Conservation (phyloP, 2,113 vertebrate genomes). For the Gnathonemus longibarbis region DNA sequence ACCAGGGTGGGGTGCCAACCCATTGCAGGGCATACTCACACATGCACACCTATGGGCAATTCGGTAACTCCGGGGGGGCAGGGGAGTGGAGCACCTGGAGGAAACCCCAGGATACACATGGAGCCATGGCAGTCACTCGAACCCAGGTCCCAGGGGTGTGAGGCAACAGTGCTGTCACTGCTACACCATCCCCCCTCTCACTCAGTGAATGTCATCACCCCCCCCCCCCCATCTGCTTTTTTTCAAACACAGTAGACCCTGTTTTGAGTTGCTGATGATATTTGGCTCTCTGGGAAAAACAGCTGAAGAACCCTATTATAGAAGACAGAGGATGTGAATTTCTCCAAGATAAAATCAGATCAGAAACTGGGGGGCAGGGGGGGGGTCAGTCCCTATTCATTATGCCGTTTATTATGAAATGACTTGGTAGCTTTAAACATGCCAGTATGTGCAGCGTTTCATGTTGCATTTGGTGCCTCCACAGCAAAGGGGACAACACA, state of each 20-base stretch:
- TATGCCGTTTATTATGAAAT: not conserved
- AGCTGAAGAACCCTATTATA: not conserved
- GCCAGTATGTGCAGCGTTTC: not conserved
- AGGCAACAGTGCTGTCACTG: not conserved
- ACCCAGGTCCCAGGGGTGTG: not conserved
- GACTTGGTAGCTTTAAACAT: not conserved
- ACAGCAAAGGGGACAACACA: not conserved
- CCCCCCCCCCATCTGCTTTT: not conserved
- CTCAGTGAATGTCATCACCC: not conserved
- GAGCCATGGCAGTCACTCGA: not conserved
- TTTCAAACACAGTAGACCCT: not conserved
- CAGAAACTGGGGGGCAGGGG: not conserved
- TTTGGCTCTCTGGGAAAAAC: not conserved
- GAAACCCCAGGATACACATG: not conserved
- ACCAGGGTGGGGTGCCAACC: not conserved
- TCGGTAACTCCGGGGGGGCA: too few relatives aligned
- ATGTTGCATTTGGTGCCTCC: not conserved
- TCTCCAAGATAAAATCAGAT: not conserved
- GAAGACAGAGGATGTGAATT: not conserved
- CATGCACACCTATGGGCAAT: not conserved
- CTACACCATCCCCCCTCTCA: not conserved
- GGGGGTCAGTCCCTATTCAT: not conserved
- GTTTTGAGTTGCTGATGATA: not conserved
- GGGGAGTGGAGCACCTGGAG: not conserved
- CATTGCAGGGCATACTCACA: not conserved